These are phyloP conservation scores for Brachionus paranguensis DNA, from an alignment of 1,140 invertebrate genomes.

Conservation along the genomic window DNA sequence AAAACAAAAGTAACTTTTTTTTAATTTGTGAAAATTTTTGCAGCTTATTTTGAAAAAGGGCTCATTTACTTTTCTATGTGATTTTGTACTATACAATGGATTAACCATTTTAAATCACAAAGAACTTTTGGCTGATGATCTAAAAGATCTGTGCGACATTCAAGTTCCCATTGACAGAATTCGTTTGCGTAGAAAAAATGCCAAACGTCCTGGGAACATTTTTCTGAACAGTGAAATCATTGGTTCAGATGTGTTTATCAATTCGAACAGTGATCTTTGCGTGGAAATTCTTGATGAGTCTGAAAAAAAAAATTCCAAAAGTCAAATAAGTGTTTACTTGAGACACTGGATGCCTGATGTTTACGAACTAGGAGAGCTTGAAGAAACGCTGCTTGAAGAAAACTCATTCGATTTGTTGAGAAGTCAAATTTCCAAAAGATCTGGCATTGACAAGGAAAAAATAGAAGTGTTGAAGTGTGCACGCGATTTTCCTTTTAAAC, in stretches of 20 bases:
- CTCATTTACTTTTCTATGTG: slow-evolving; percentile 29
- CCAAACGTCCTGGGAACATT: slow-evolving; percentile 12
- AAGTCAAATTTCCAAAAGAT: background rate
- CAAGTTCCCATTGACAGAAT: background rate
- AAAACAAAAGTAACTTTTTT: background rate
- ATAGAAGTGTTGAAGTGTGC: background rate
- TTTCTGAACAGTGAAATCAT: background rate
- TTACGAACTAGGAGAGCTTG: background rate
- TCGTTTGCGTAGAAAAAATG: slow-evolving; percentile 13
- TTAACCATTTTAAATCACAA: background rate
- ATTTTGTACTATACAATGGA: background rate
- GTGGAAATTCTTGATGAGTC: background rate
- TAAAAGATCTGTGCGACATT: slow-evolving; percentile 5
- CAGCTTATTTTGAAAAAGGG: background rate
- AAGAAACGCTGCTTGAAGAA: background rate
- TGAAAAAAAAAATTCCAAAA: background rate
- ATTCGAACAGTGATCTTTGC: background rate
- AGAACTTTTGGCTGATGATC: background rate
- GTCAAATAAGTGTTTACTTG: background rate
- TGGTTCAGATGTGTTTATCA: slow-evolving; percentile 20
- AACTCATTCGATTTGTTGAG: background rate
- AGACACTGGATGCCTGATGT: slow-evolving; percentile 21
- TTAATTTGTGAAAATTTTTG: background rate
- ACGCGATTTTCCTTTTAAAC: slow-evolving; percentile 17
- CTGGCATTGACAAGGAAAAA: background rate